Percentiles rank a stretch among this genome's conserved stretches.
phyloP scores from a whole-genome alignment of 2,113 vertebrate species.

The Arvicanthis niloticus region DNA sequence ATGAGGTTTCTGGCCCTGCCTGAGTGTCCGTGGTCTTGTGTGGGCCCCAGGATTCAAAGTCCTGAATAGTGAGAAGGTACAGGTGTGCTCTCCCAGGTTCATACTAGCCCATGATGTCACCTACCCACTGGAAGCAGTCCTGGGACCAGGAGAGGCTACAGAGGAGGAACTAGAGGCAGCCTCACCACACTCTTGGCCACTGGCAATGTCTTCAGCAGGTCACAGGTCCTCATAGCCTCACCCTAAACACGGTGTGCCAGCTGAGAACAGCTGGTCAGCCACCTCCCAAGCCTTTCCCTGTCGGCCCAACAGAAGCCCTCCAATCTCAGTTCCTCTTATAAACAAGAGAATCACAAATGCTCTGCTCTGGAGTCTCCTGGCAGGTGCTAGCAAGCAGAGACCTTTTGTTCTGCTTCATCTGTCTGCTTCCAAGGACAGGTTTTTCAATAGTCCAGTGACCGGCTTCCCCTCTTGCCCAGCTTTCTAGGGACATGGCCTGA shows the following conservation, averaged over 20 bases:
- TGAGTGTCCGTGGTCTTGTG: background rate
- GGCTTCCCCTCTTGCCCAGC: background rate
- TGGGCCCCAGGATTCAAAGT: accelerated
- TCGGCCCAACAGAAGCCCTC: accelerated
- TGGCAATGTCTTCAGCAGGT: background rate
- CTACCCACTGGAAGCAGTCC: no score
- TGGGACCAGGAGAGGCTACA: no score
- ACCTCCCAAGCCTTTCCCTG: background rate
- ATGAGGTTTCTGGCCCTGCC: accelerated
- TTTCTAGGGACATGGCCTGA: background rate
- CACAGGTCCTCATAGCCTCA: background rate
- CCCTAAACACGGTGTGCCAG: background rate
- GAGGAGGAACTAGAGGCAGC: accelerated
- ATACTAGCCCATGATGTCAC: accelerated
- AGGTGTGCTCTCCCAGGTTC: background rate
- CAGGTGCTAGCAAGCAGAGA: accelerated
- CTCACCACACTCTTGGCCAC: background rate
- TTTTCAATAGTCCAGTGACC: background rate
- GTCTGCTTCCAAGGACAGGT: background rate
- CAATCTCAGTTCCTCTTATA: accelerated
- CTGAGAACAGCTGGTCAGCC: no score
- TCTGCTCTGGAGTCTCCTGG: background rate
- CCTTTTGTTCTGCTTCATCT: accelerated
- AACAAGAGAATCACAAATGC: background rate
- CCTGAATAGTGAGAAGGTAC: background rate